phyloP scores from a whole-genome alignment of 2,113 vertebrate species.

The Actenoides lindsayi region DNA sequence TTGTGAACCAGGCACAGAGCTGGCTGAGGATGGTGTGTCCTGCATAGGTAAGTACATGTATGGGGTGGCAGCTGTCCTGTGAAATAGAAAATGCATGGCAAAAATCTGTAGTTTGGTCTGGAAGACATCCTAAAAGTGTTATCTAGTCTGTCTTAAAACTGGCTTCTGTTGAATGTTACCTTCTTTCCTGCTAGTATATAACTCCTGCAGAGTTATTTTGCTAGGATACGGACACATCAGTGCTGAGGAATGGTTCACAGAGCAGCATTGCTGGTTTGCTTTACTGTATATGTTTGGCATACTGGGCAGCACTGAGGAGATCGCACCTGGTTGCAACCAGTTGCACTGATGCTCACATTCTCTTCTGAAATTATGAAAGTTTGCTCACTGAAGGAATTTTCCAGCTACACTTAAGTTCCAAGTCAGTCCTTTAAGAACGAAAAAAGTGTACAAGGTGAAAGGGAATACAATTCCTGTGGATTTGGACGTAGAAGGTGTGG shows the following conservation, averaged over 20 bases:
- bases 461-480: not conserved
- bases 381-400: not conserved
- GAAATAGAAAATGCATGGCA: not conserved
- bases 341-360: not conserved
- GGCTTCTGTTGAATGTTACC: not conserved
- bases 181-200: not conserved
- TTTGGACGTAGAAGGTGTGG: not conserved
- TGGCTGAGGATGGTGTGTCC: conserved; percentile 87
- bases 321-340: not conserved
- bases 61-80: not conserved
- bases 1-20: conserved; percentile 85
- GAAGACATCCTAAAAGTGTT: not conserved
- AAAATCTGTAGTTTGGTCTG: not conserved
- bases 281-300: not conserved
- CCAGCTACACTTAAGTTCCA: not conserved
- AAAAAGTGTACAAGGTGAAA: not conserved
- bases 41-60: conserved; percentile 80
- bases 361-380: not conserved
- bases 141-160: not conserved
- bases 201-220: not conserved
- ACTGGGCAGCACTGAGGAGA: not conserved
- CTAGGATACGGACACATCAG: not conserved
- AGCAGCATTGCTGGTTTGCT: not conserved
- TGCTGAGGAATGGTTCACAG: not conserved
- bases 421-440: not conserved